phyloP scores from a whole-genome alignment of 2,888 invertebrate genomes.

The Calameuta pallipes region DNA sequence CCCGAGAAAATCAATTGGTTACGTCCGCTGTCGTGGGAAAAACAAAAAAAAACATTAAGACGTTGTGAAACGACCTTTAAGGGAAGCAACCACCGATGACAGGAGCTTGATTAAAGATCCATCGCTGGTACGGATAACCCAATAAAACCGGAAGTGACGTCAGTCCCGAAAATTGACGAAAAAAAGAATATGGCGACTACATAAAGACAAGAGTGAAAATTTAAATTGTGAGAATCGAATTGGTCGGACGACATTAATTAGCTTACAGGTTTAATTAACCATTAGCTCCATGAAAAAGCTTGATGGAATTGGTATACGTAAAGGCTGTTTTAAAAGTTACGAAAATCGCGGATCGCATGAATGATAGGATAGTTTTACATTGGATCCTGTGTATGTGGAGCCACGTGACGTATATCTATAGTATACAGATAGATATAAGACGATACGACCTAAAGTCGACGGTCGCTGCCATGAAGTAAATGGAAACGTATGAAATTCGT shows the following conservation, averaged over 20 bases:
- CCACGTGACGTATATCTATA: neutral
- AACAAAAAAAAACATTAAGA: too few species aligned
- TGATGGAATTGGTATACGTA: neutral
- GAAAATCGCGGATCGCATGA: neutral
- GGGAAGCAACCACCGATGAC: neutral
- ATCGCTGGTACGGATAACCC: neutral
- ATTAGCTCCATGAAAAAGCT: neutral
- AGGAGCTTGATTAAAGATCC: neutral
- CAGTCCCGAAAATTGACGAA: neutral
- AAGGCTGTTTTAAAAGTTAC: neutral
- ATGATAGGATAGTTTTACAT: neutral
- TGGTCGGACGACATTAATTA: neutral
- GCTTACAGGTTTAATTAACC: too few species aligned
- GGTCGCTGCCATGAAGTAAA: neutral
- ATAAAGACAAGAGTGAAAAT: neutral
- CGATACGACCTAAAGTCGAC: neutral
- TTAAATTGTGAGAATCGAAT: neutral
- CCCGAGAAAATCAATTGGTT: neutral
- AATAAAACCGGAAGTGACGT: neutral
- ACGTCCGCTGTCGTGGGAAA: neutral
- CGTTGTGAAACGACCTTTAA: neutral
- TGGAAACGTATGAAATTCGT: too few species aligned
- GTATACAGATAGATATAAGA: neutral
- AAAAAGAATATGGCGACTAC: too few species aligned
- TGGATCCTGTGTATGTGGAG: neutral